phyloP scores from a whole-genome alignment of 2,113 vertebrate species.

The Vombatus ursinus region DNA sequence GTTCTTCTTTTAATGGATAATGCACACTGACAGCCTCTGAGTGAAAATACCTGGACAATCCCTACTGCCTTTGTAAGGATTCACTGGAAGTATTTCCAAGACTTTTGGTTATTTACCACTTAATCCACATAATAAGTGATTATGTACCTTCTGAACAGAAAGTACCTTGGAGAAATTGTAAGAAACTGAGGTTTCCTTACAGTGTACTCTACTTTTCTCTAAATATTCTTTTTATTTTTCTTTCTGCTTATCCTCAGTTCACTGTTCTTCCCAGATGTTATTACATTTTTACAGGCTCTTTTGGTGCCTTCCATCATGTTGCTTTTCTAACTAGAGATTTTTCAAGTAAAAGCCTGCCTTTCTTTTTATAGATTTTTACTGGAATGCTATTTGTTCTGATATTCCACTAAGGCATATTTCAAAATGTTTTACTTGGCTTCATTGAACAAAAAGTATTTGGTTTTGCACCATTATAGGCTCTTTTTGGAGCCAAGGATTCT shows the following conservation, averaged over 20 bases:
- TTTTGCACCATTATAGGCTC: background rate
- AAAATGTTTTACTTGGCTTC: background rate
- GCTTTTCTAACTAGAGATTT: conserved; percentile 6
- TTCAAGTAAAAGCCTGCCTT: background rate
- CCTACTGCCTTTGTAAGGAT: conserved; percentile 17
- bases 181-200: conserved; percentile 9
- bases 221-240: conserved; percentile 20
- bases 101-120: conserved; percentile 35
- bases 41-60: conserved; percentile 38
- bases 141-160: too few relatives aligned
- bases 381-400: background rate
- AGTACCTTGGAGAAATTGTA: conserved; percentile 45
- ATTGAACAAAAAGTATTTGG: background rate
- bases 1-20: conserved; percentile 40
- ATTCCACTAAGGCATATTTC: background rate
- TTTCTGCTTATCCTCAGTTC: conserved; percentile 5
- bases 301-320: background rate
- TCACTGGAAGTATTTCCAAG: conserved; percentile 8
- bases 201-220: conserved; percentile 25
- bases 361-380: background rate
- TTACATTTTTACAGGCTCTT: conserved; percentile 1
- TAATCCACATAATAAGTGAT: conserved; percentile 21
- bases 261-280: background rate
- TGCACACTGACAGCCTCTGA: conserved; percentile 1
- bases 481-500: background rate